phyloP scores from a whole-genome alignment of 1,140 invertebrate genomes.

The Drosophila auraria region DNA sequence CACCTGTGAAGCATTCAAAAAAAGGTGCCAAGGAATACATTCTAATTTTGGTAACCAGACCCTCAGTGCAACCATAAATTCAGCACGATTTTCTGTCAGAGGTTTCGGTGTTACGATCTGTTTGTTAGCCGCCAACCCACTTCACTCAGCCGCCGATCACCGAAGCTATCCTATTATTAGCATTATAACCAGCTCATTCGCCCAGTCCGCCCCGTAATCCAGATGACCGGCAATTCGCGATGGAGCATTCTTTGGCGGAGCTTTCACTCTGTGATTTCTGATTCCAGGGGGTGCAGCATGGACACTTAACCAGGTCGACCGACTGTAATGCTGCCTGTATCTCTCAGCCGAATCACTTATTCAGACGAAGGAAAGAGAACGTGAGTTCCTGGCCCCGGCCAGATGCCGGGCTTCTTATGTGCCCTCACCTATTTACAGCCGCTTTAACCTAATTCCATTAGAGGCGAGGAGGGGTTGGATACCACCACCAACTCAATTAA shows the following conservation, averaged over 20 bases:
- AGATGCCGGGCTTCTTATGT: constrained; percentile 38
- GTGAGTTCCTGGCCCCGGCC: constrained; percentile 29
- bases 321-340: constrained; percentile 36
- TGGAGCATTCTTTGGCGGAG: constrained; percentile 21
- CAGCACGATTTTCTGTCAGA: constrained; percentile 16
- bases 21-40: constrained; percentile 13
- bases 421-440: constrained; percentile 66
- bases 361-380: constrained; percentile 13
- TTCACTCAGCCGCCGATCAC: constrained; percentile 1
- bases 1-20: constrained; percentile 1
- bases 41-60: constrained; percentile 1
- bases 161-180: constrained; percentile 40
- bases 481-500: constrained; percentile 66
- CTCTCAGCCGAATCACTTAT: constrained; percentile 21
- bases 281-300: constrained; percentile 1
- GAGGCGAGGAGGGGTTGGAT: background rate
- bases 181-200: constrained; percentile 42
- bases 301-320: constrained; percentile 24
- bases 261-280: constrained; percentile 18
- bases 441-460: constrained; percentile 80
- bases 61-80: background rate
- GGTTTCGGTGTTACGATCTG: constrained; percentile 35
- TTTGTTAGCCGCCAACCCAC: constrained; percentile 19
- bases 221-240: constrained; percentile 36
- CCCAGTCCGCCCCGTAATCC: constrained; percentile 29